Evolutionary conservation across 2,113 vertebrate species (phyloP).

Genomic region (Crotophaga sulcirostris): DNA sequence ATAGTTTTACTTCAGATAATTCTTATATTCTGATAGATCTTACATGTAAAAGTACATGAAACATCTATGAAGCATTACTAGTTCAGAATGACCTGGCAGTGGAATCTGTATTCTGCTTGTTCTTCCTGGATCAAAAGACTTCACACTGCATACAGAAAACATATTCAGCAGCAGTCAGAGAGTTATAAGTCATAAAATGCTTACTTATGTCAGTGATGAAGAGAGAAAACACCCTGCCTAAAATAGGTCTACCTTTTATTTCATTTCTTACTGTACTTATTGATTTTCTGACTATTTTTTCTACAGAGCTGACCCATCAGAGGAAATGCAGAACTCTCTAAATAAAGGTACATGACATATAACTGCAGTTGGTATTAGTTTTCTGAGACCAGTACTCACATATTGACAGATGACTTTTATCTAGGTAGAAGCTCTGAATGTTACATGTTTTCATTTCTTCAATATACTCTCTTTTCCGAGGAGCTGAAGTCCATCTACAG

Average conservation of each 20-base stretch:
- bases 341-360: slow-evolving; percentile 68
- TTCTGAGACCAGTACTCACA: slow-evolving; percentile 14
- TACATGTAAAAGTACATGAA: neutral
- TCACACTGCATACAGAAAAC: neutral
- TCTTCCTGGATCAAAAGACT: neutral
- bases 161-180: neutral
- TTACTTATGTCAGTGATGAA: slow-evolving; percentile 21
- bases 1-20: neutral
- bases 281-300: slow-evolving; percentile 88
- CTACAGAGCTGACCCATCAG: slow-evolving; percentile 80
- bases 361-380: slow-evolving; percentile 76
- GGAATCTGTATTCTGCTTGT: neutral
- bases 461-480: neutral
- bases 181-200: neutral
- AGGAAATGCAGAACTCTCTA: slow-evolving; percentile 79
- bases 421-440: neutral
- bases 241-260: slow-evolving; percentile 76
- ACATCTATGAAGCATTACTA: neutral
- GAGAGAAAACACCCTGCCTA: slow-evolving; percentile 23
- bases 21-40: neutral
- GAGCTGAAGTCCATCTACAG: neutral
- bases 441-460: neutral
- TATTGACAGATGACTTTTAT: slow-evolving; percentile 52
- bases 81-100: neutral
- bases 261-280: slow-evolving; percentile 82